Base-by-base conservation (phyloP, 2,888 invertebrate genomes). In the Agonopterix arenella region DNA sequence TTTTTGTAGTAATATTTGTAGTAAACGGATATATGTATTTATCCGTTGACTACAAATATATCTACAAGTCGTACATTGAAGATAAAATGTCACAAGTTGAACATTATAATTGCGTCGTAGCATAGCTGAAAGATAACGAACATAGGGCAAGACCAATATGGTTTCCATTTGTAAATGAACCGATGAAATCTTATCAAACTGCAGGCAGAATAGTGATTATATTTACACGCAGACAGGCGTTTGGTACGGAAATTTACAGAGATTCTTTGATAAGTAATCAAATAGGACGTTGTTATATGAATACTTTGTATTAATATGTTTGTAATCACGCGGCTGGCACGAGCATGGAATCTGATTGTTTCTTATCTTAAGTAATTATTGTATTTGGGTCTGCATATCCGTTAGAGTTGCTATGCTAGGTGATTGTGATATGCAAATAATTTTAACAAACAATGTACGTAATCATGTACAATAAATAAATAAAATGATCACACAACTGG, bases 231-330 rank as follows among this genome's bases (percentile, higher is more conserved):
- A 40, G 40, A 10, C n/a, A n/a, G n/a, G 3, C 13, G 13, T 38
- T 10, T 44, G 10, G n/a, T 38, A 13, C 49, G 62, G 60, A 61
- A 61, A 60, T 45, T 56, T 55, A 56, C 55, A 51, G 45, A 55
- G 52, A 57, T 59, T 8, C 50, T 53, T 54, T 48, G 53, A 56
- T 44, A 18, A 9, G 16, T 56, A 58, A 57, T 49, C 43, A 59
- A 57, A 55, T 52, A 52, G 51, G 16, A n/a, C 47, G 18, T 57
- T 58, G 59, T n/a, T 3, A 40, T 38, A 8, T 8, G 10, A 38
- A 38, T 38, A 10, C 2, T 13, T 1, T 38, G n/a, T 40, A 40
- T 1, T 9, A 5, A 28, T 28, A 28, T 28, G 5, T 40, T n/a
- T 40, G 40, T n/a, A 40, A 40, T 40, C 40, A 40, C 40, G 40